Base-by-base conservation (phyloP, 2,797 vertebrate species). In the Knipowitschia caucasica region DNA sequence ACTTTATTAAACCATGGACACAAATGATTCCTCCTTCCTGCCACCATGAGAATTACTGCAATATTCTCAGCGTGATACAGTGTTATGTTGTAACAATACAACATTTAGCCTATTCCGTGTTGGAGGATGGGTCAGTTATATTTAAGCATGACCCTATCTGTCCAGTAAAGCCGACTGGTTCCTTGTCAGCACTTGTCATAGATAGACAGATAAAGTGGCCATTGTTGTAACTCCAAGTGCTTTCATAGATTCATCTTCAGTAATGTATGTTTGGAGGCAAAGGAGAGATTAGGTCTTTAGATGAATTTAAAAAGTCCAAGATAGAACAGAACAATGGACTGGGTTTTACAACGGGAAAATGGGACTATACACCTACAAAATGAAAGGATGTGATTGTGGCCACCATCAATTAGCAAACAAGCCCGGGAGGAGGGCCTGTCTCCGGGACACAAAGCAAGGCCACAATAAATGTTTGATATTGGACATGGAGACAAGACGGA, bases 291-390 rank as follows among this genome's bases (percentile, higher is more conserved):
- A 93, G 92, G 91, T 92, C 92, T 89, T 89, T 88, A 92, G 87
- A 95, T 94, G 94, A 94, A 94, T 94, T 91, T 93, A 94, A 94
- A 94, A 94, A 88, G 81, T 82, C 83, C 75, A 89, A 93, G 93
- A 95, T 94, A 93, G 95, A 85, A 92, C 9, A 83, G 87, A 93
- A 95, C 93, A 96, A 94, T 84, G 85, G 90, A 65, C 14, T 59
- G 57, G 54, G 62, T 76, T 80, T 84, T 71, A 75, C 8, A 9
- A 72, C 68, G 88, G 87, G 92, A 92, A 86, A 85, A 89, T 6
- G 39, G 86, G 83, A 87, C 83, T 88, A 81, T 89, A 83, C 68
- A 75, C 84, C 88, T 88, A 88, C 87, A 90, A 91, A 91, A 91
- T 92, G 92, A 89, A 92, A 89, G 85, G 83, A 93, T 92, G 88